These are phyloP conservation scores for Sipha maydis DNA, from an alignment of 2,888 invertebrate genomes.

Conservation along the genomic window DNA sequence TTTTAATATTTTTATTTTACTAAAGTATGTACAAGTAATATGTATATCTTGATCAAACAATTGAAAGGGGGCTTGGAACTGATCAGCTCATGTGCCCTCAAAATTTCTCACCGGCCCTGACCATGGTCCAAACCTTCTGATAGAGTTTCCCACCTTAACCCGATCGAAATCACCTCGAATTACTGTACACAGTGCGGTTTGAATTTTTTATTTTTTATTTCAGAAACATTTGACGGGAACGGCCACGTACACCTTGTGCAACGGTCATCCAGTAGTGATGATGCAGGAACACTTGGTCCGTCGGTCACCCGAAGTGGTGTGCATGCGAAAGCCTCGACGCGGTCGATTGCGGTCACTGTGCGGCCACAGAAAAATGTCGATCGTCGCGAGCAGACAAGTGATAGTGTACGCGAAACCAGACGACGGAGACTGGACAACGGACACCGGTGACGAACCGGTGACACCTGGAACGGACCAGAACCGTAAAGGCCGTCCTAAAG, in stretches of 20 bases:
- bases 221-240: background rate
- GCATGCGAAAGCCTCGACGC: background rate
- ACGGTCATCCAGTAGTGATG: conserved; percentile 9
- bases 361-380: background rate
- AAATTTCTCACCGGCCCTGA: no score
- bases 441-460: background rate
- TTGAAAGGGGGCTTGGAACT: no score
- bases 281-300: background rate
- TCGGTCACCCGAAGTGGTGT: background rate
- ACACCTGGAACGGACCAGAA: background rate
- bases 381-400: background rate
- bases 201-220: background rate
- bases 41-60: no score
- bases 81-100: no score
- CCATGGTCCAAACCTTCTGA: no score
- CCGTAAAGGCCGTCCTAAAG: conserved; percentile 51
- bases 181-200: no score
- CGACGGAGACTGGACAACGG: background rate
- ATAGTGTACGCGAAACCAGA: background rate
- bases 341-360: background rate
- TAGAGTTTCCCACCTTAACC: no score
- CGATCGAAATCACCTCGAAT: no score
- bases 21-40: no score
- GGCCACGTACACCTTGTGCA: background rate
- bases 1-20: no score